Evolutionary conservation across 1,140 invertebrate species (phyloP), one percentile per base, ranked within the genome.

Genomic region (Luehdorfia chinensis): DNA sequence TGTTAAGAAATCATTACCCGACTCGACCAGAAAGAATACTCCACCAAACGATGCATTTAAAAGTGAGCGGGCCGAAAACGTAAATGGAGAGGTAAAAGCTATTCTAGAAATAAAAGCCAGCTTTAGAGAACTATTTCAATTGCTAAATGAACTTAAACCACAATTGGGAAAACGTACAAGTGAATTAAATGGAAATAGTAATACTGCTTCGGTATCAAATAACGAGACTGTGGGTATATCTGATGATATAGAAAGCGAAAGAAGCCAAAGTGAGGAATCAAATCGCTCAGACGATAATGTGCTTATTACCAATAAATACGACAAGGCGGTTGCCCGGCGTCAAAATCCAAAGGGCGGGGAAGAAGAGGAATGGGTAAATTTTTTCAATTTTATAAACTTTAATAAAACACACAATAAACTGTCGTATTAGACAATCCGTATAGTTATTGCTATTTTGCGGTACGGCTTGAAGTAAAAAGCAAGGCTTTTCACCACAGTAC

Each of bases 231-330:
- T 37, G 13, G 21, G 47, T 5, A 45, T 44, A 7, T 41, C 37
- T 1, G 41, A 47, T 15, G 49, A 47, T 6, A 49, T 54, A 19
- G 43, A 62, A 13, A 59, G 50, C 12, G 58, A 56, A 1, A 60
- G 47, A 31, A 72, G 52, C 33, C 48, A 60, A 9, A 59, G 67
- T 18, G 61, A 67, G 6, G 75, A 71, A 7, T 73, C 66, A 0
- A 61, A 76, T 50, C 54, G 75, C 2, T 78, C 68, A 0, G 66
- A 75, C 39, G 72, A 78, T 36, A 73, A 71, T 36, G 70, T 78
- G 8, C 45, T 79, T 0, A 83, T 79, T 14, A 69, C 62, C 12
- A 79, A 79, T 45, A 78, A 70, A 60, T 73, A 68, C 45, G 60
- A 39, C 7, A 65, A 56, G 33, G 19, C 2, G 6, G 48, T 33